Evolutionary conservation across 2,888 invertebrate species (phyloP).

Genomic region (Halictus ligatus): DNA sequence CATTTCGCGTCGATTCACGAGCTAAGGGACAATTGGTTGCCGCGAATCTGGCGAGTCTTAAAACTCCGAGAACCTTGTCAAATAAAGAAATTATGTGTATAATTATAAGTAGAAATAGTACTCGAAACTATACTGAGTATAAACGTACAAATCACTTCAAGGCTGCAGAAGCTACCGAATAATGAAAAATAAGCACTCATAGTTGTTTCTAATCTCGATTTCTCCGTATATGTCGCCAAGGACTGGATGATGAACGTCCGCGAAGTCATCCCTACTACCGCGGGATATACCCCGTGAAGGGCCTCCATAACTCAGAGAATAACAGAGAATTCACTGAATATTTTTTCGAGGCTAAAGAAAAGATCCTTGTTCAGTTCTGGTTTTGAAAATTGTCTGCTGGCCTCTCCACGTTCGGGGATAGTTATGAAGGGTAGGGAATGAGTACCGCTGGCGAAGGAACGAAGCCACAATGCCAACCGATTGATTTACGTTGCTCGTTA

Average conservation of each 20-base stretch:
- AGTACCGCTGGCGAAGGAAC: slow-evolving; percentile 72
- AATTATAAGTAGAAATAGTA: background rate
- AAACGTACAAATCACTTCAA: background rate
- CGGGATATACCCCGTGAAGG: too few species aligned
- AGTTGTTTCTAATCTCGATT: background rate
- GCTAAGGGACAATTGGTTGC: background rate
- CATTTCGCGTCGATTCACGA: slow-evolving; percentile 26
- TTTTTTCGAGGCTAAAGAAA: background rate
- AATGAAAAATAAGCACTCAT: background rate
- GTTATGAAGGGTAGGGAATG: slow-evolving; percentile 20
- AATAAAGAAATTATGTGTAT: too few species aligned
- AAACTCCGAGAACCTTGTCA: background rate
- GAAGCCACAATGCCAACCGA: slow-evolving; percentile 83
- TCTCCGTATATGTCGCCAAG: too few species aligned
- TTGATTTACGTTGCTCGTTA: slow-evolving; percentile 85
- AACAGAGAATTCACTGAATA: background rate
- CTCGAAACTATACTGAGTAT: background rate
- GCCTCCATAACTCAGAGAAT: too few species aligned
- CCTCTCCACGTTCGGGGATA: background rate
- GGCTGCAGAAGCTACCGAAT: background rate
- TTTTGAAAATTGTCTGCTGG: background rate
- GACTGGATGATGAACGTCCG: too few species aligned
- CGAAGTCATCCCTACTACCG: too few species aligned
- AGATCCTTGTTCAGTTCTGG: background rate
- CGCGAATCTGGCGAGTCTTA: background rate